phyloP scores from a whole-genome alignment of 1,140 invertebrate species.

The Zaprionus vittiger region DNA sequence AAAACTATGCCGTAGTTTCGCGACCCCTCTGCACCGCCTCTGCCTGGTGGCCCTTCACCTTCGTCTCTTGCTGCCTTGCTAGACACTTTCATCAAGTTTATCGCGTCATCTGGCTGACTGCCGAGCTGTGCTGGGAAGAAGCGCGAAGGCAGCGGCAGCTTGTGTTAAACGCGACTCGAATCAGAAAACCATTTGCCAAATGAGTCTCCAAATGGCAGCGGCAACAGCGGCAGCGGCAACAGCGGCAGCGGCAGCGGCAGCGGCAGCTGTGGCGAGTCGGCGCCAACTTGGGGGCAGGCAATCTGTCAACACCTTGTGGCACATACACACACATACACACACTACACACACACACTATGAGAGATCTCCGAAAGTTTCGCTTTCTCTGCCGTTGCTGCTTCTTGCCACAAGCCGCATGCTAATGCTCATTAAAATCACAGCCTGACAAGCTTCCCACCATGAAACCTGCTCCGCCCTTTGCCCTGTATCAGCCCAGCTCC shows the following conservation, averaged over 20 bases:
- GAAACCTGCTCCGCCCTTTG: background rate
- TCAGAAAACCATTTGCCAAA: slow-evolving; percentile 78
- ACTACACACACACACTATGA: background rate
- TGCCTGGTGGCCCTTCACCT: background rate
- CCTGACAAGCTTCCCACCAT: slow-evolving; percentile 10
- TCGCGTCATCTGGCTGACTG: slow-evolving; percentile 56
- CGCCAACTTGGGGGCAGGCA: slow-evolving; percentile 56
- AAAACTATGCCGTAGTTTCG: slow-evolving; percentile 47
- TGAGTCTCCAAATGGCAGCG: slow-evolving; percentile 57
- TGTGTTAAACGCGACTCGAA: slow-evolving; percentile 40
- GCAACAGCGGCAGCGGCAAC: background rate
- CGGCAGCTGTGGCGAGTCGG: slow-evolving; percentile 56
- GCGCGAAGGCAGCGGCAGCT: slow-evolving; percentile 8
- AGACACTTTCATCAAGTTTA: slow-evolving; percentile 81
- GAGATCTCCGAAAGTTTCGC: slow-evolving; percentile 7
- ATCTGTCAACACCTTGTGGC: slow-evolving; percentile 64
- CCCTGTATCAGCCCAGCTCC: background rate
- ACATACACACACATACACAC: slow-evolving; percentile 6
- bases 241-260: slow-evolving; percentile 27
- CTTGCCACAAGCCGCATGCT: slow-evolving; percentile 39
- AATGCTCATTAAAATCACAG: slow-evolving; percentile 77
- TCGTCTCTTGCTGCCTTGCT: slow-evolving; percentile 13
- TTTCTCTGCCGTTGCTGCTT: background rate
- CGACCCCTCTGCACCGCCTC: background rate
- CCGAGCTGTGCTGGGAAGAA: background rate